A percentile compares a stretch with the other conserved stretches of the same genome.
Conservation (phyloP, 2,797 vertebrate species). For the Hypotaenidia okinawae region DNA sequence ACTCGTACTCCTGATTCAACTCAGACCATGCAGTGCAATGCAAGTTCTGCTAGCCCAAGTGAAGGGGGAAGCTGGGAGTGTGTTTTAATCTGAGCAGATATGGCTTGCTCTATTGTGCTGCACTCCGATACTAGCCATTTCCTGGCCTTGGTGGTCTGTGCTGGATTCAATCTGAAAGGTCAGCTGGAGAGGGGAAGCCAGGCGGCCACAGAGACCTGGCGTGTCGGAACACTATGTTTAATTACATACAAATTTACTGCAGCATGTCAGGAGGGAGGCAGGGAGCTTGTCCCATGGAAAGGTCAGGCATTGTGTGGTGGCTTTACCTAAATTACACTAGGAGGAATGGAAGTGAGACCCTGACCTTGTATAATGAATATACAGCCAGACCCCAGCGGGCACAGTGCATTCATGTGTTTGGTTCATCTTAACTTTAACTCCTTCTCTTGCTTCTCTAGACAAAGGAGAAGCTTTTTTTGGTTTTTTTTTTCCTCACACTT, state of each 20-base stretch:
- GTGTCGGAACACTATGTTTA: conserved; percentile 73
- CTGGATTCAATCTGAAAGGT: conserved; percentile 69
- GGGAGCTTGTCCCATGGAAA: conserved; percentile 66
- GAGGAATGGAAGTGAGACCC: conserved; percentile 56
- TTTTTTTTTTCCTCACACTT: not conserved
- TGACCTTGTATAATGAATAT: conserved; percentile 73
- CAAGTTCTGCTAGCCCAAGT: fast-evolving
- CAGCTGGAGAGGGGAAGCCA: conserved; percentile 48
- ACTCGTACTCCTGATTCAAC: not conserved
- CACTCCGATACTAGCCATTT: not conserved
- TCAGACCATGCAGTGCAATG: not conserved
- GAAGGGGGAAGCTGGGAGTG: not conserved
- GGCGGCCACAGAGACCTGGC: conserved; percentile 10
- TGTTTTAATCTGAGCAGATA: conserved; percentile 37
- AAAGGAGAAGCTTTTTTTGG: not conserved
- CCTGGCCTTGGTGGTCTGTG: not conserved
- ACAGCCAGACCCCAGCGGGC: conserved; percentile 20
- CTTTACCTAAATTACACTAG: conserved; percentile 68
- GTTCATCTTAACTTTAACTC: conserved; percentile 47
- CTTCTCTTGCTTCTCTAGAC: not conserved
- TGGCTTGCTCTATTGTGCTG: not conserved
- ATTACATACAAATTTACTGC: conserved; percentile 77
- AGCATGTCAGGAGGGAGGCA: conserved; percentile 63
- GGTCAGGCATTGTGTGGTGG: conserved; percentile 63
- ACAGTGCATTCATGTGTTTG: conserved; percentile 10